Percentiles rank a stretch among this genome's conserved stretches.
phyloP scores from a whole-genome alignment of 2,113 vertebrate species.

The Orientallactaga bullata region DNA sequence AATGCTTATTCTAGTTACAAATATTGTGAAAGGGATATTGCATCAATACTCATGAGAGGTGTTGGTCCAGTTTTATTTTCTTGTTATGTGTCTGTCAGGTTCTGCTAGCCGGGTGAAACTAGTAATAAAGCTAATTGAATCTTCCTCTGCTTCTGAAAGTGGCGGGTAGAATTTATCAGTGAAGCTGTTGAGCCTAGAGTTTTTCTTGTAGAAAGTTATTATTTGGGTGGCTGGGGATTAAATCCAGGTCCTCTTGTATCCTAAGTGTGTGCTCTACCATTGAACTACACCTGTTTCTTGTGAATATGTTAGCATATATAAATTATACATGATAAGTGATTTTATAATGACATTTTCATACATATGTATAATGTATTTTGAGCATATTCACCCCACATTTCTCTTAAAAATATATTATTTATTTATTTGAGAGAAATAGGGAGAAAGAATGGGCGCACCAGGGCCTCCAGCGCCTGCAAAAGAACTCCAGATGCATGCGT shows the following conservation, averaged over 20 bases:
- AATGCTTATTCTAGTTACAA: constrained; percentile 2
- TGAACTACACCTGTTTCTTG: not conserved
- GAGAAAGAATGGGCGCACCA: no score
- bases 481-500: no score
- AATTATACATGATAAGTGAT: no score
- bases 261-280: not conserved
- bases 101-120: not conserved
- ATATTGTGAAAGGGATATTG: not conserved
- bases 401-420: no score
- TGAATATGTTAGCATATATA: not conserved
- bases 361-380: no score
- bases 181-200: not conserved
- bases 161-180: not conserved
- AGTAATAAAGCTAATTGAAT: not conserved
- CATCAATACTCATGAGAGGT: not conserved
- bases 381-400: no score
- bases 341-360: no score
- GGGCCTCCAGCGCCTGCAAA: no score
- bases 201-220: constrained; percentile 18
- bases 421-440: no score
- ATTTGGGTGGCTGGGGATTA: not conserved
- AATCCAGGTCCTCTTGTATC: not conserved
- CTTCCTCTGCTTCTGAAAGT: not conserved
- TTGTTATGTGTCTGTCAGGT: not conserved
- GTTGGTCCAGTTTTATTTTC: constrained; percentile 5